A percentile compares a stretch with the other conserved stretches of the same genome.
Conservation (phyloP, 2,113 vertebrate species). For the Dolichallabes microphthalmus region DNA sequence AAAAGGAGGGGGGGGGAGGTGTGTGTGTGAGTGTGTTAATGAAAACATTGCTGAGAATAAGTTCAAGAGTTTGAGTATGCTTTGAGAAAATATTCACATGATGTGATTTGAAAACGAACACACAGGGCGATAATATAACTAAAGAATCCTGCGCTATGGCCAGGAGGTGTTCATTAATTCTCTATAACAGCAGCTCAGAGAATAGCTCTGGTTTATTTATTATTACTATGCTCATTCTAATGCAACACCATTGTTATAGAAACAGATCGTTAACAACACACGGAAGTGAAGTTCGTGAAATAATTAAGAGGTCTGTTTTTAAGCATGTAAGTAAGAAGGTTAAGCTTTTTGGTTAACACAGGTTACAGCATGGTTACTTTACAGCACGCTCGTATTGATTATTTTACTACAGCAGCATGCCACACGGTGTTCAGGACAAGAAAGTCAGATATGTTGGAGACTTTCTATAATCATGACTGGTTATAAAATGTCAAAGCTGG, state of each 20-base stretch:
- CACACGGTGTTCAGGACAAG: no score
- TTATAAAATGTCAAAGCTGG: neutral
- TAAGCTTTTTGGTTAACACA: neutral
- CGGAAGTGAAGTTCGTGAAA: neutral
- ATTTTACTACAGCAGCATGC: neutral
- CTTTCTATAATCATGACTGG: neutral
- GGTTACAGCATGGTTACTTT: no score
- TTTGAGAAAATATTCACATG: neutral
- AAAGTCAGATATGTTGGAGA: neutral
- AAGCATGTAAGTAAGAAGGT: neutral
- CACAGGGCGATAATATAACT: neutral
- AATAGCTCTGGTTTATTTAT: neutral
- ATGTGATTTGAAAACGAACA: neutral
- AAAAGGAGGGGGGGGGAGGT: no score
- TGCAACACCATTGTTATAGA: neutral
- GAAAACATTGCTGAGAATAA: neutral
- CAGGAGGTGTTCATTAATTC: neutral
- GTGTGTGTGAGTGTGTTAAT: no score
- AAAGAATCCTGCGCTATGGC: neutral
- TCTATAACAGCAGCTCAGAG: neutral
- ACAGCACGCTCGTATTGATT: neutral
- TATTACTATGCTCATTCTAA: neutral
- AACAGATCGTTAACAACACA: neutral
- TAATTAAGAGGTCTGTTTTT: no score
- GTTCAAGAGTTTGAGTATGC: no score